Base-by-base conservation (phyloP, 2,113 vertebrate species). In the Lepus americanus region DNA sequence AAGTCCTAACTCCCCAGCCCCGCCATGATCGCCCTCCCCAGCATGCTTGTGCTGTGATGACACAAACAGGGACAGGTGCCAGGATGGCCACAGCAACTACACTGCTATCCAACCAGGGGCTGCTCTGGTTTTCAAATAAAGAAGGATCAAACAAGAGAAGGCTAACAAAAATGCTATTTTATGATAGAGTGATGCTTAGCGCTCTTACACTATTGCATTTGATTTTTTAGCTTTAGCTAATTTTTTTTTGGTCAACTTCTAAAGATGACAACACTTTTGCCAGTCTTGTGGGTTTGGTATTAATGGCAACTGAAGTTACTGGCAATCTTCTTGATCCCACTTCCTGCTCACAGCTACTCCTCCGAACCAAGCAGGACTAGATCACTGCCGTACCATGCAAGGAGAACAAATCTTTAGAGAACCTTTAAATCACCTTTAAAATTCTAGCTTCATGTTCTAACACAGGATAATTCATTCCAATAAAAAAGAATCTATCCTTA, bases 401-500 rank as follows among this genome's bases (percentile, higher is more conserved):
- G 31, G 59, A 61, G 22, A 74, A 61, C 31, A 5, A 63, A 11
- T 70, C 70, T 55, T 94, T 89, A 66, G 83, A 89, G 29, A 73
- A 22, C 2, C 23, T 88, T 67, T 79, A 82, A 93, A 33, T 22
- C 27, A 76, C 20, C 69, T 92, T 93, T 76, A 93, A 77, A 80
- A 87, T 76, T 63, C 67, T 79, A 86, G 91, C 91, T 87, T 93
- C 66, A 94, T 64, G 90, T 95, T 73, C 23, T 8, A 89, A 27
- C 33, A 78, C 23, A 95, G 51, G 31, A 64, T 95, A 96, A 95
- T 89, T 9, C 20, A 94, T 19, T 44, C 55, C 19, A 19, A 59
- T 91, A 14, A 69, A 17, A 87, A 91, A 89, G 94, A 93, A 93
- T 87, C 77, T 80, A 89, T 67, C 53, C 23, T 93, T 87, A 91